phyloP scores from a whole-genome alignment of 92 coral and sea anemone genomes.

The Umimayanthus kanabou region DNA sequence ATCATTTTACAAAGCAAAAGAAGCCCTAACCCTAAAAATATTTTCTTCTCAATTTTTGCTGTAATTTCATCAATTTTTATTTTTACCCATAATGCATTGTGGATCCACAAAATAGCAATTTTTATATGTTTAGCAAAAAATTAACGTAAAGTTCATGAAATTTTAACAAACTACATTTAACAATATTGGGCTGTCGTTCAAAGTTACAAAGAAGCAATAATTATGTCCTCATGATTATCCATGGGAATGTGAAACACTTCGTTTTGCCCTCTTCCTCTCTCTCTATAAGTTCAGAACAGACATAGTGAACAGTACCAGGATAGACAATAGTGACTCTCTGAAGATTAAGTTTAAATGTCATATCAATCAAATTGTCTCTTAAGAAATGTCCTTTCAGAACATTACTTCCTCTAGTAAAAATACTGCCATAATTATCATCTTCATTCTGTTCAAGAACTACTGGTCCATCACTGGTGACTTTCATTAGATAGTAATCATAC shows the following conservation, averaged over 20 bases:
- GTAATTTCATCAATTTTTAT: too few relatives aligned
- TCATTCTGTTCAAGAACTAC: slow-evolving; percentile 17
- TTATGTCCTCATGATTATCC: slow-evolving; percentile 55
- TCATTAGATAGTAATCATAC: background rate
- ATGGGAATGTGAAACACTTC: slow-evolving; percentile 40
- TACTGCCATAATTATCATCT: background rate
- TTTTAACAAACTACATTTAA: background rate
- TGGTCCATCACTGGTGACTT: slow-evolving; percentile 4
- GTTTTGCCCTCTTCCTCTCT: slow-evolving; percentile 43
- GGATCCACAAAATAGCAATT: too few relatives aligned
- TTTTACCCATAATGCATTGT: too few relatives aligned
- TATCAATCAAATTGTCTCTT: background rate
- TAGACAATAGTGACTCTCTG: slow-evolving; percentile 27
- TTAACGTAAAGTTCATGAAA: background rate
- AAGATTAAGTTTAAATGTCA: slow-evolving; percentile 9
- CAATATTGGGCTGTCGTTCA: background rate
- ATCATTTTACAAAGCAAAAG: too few relatives aligned
- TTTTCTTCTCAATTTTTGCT: too few relatives aligned
- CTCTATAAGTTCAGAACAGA: slow-evolving; percentile 49
- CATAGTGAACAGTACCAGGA: slow-evolving; percentile 50
- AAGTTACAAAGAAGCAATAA: slow-evolving; percentile 26
- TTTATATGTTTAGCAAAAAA: background rate
- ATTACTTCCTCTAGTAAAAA: background rate
- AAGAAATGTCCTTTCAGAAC: background rate
- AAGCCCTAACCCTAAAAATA: too few relatives aligned